These are phyloP conservation scores for Drosophila merina DNA, from an alignment of 2,888 invertebrate species.

Conservation along the genomic window DNA sequence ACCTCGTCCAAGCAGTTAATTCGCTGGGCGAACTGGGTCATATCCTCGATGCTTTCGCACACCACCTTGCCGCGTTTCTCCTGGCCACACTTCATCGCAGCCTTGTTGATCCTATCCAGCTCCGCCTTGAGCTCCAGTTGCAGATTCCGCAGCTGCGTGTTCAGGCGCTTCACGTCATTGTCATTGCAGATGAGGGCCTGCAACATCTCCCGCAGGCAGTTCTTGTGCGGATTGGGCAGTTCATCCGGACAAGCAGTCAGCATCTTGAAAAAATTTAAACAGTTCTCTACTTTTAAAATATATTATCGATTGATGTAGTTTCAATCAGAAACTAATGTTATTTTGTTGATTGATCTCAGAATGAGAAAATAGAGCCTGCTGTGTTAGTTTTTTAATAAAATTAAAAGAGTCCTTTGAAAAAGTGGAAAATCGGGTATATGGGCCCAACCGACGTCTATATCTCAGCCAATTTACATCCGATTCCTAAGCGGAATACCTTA, in stretches of 20 bases:
- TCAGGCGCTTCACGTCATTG: constrained; percentile 73
- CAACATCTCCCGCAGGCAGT: constrained; percentile 70
- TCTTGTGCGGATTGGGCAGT: constrained; percentile 75
- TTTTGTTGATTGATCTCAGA: neutral
- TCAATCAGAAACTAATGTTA: neutral
- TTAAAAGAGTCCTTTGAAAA: too few species aligned
- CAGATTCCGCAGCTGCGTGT: constrained; percentile 65
- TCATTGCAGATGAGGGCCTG: constrained; percentile 71
- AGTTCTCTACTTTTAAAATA: neutral
- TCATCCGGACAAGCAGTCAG: constrained; percentile 60
- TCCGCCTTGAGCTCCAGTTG: constrained; percentile 58
- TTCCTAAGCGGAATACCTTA: too few species aligned
- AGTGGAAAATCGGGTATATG: too few species aligned
- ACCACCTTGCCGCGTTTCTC: constrained; percentile 35
- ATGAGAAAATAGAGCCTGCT: neutral
- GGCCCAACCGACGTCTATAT: too few species aligned
- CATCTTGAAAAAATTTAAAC: constrained; percentile 5
- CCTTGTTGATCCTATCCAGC: constrained; percentile 53
- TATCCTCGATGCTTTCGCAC: constrained; percentile 37
- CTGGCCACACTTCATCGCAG: constrained; percentile 27
- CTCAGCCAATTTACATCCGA: too few species aligned
- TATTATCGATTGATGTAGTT: neutral
- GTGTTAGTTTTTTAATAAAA: neutral
- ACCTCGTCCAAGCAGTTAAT: constrained; percentile 64
- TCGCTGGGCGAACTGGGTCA: constrained; percentile 56